Percentiles rank a stretch among this genome's conserved stretches.
These are phyloP conservation scores for Tortrix viridana DNA, from an alignment of 2,888 invertebrate genomes.

Conservation along the genomic window DNA sequence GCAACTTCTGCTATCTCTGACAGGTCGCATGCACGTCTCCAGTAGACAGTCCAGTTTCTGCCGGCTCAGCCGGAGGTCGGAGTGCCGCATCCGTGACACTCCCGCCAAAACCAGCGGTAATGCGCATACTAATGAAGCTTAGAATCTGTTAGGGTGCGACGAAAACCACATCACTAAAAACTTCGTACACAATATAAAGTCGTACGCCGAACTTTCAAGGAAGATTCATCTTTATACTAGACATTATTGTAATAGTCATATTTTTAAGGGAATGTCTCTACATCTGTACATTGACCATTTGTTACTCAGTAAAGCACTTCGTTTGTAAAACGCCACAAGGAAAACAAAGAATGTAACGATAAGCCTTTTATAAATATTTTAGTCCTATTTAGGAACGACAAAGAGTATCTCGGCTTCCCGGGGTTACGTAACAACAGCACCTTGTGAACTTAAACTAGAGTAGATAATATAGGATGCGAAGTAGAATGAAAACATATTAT, in stretches of 20 bases:
- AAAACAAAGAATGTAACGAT: conserved; percentile 21
- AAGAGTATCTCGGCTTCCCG: conserved; percentile 71
- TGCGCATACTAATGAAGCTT: not conserved
- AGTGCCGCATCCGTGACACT: no score
- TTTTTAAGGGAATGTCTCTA: conserved; percentile 10
- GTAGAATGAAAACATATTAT: conserved; percentile 45
- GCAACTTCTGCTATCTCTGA: no score
- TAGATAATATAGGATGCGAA: conserved; percentile 23
- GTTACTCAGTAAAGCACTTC: conserved; percentile 1
- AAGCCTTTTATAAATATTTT: conserved; percentile 21
- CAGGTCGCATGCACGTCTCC: no score
- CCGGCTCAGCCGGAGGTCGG: not conserved
- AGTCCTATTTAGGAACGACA: conserved; percentile 34
- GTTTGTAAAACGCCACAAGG: conserved; percentile 27
- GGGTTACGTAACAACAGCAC: conserved; percentile 41
- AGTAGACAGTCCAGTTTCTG: not conserved
- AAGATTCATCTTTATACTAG: no score
- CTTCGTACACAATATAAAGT: no score
- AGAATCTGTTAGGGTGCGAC: not conserved
- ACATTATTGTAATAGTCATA: not conserved
- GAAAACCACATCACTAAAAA: no score
- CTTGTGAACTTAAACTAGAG: conserved; percentile 3
- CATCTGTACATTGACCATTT: conserved; percentile 1
- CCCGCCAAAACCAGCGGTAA: no score
- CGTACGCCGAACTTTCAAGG: no score